Base-by-base conservation (phyloP, 2,113 vertebrate genomes). In the Rutilus rutilus region DNA sequence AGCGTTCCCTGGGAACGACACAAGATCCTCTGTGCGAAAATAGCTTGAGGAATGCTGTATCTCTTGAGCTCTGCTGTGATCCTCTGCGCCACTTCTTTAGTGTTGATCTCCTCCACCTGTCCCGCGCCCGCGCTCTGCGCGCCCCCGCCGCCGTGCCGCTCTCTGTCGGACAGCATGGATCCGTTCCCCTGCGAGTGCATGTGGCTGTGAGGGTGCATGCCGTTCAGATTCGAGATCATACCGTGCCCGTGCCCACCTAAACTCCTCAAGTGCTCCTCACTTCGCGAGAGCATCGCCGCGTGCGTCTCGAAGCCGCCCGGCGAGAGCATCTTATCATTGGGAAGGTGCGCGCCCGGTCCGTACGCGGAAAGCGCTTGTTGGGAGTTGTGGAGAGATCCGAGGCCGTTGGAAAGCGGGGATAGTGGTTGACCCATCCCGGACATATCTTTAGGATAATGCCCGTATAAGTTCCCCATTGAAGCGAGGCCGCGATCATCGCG, bases 11-110 rank as follows among this genome's bases (percentile, higher is more conserved):
- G 98, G 7, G 98, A 99, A 80, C 98, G 96, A 92, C 98, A 99
- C 93, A 99, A 93, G 94, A 99, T 97, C 92, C 98, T 94, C 94
- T 99, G 98, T 3, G 98, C 98, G 91, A 99, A 99, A 91, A 99
- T 99, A 89, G 98, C 98, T 91, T 99, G 98, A 5, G 98, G 98
- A 92, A 99, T 99, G 92, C 97, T 99, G 95, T 99, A 99, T 0
- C 97, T 95, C 92, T 99, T 99, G 87, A 99, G 94, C 94, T 99
- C 98, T 21, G 98, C 97, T 2, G 97, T 99, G 95, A 99, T 99
- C 90, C 98, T 85, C 94, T 99, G 98, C 76, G 98, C 98, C 94
- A 99, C 98, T 90, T 99, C 98, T 88, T 98, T 98, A 30, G 98
- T 99, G 96, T 99, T 99, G 93, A 99, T 99, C 88, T 99, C 97